A percentile compares a stretch with the other conserved stretches of the same genome.
Conservation (phyloP, 2,113 vertebrate species). For the Scolopax mira region DNA sequence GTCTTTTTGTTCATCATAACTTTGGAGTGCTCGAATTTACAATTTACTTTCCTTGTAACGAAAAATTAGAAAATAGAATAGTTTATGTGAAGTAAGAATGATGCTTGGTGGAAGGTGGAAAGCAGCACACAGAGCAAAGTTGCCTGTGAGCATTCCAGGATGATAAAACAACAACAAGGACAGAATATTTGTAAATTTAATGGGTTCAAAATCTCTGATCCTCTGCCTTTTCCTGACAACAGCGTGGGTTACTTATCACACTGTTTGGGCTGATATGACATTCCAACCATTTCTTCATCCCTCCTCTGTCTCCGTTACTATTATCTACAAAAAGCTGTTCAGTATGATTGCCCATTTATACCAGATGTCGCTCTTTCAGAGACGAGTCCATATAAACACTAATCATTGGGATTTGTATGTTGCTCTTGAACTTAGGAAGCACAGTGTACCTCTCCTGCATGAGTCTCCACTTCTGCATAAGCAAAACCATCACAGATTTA, state of each 20-base stretch:
- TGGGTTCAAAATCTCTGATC: not conserved
- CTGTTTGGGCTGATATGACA: not conserved
- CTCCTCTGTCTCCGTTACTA: not conserved
- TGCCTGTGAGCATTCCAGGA: accelerated
- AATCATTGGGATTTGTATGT: not conserved
- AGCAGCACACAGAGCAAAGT: not conserved
- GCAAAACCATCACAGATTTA: not conserved
- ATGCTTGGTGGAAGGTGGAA: not conserved
- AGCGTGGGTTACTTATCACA: not conserved
- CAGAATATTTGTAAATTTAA: not conserved
- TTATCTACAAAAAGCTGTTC: not conserved
- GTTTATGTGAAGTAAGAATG: not conserved
- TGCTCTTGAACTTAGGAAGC: not conserved
- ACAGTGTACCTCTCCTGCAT: not conserved
- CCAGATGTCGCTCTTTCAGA: not conserved
- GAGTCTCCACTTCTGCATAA: not conserved
- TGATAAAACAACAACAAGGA: not conserved
- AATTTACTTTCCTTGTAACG: not conserved
- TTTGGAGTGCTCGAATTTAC: not conserved
- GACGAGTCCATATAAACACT: not conserved
- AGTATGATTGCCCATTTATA: not conserved
- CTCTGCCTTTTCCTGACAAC: not conserved
- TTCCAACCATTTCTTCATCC: not conserved
- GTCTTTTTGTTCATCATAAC: not conserved
- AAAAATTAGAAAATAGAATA: not conserved